A percentile compares a stretch with the other conserved stretches of the same genome.
phyloP scores from a whole-genome alignment of 35 echinoderm and acorn worm genomes.

The Acanthaster planci region DNA sequence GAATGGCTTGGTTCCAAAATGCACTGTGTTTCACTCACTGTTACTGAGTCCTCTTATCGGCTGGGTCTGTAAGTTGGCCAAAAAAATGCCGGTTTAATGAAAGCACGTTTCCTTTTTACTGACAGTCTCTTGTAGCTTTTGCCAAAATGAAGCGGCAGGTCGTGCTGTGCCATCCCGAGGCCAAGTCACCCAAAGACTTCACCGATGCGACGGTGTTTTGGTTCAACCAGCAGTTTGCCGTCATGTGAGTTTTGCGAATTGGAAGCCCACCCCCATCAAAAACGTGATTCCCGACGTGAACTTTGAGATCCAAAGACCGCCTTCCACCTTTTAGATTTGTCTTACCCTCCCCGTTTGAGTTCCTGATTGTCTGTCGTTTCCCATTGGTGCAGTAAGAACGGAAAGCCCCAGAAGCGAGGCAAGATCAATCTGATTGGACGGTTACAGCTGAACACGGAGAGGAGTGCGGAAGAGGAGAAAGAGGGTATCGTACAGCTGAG shows the following conservation, averaged over 20 bases:
- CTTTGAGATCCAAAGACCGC: no score
- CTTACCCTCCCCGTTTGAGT: no score
- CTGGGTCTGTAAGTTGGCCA: no score
- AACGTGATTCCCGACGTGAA: no score
- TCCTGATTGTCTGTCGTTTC: no score
- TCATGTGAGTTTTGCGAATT: slow-evolving; percentile 95
- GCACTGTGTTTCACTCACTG: no score
- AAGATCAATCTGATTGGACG: slow-evolving; percentile 97
- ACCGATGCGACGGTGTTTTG: slow-evolving; percentile 82
- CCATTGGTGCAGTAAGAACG: slow-evolving; percentile 95
- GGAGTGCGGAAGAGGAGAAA: slow-evolving; percentile 96
- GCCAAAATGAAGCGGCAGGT: slow-evolving; percentile 95
- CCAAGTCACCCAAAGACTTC: slow-evolving; percentile 94
- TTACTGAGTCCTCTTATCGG: no score
- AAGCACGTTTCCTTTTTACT: background rate
- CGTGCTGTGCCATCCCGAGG: slow-evolving; percentile 78
- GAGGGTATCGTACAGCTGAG: slow-evolving; percentile 98
- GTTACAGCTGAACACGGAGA: slow-evolving; percentile 90
- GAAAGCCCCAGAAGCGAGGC: slow-evolving; percentile 94
- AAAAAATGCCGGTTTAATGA: background rate
- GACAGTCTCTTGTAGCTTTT: slow-evolving; percentile 94
- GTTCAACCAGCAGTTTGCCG: slow-evolving; percentile 96
- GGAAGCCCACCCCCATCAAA: no score
- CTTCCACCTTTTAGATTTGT: no score
- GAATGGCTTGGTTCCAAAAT: no score